These are phyloP conservation scores for Clusia tigrina DNA, from an alignment of 2,888 invertebrate species.

Conservation along the genomic window DNA sequence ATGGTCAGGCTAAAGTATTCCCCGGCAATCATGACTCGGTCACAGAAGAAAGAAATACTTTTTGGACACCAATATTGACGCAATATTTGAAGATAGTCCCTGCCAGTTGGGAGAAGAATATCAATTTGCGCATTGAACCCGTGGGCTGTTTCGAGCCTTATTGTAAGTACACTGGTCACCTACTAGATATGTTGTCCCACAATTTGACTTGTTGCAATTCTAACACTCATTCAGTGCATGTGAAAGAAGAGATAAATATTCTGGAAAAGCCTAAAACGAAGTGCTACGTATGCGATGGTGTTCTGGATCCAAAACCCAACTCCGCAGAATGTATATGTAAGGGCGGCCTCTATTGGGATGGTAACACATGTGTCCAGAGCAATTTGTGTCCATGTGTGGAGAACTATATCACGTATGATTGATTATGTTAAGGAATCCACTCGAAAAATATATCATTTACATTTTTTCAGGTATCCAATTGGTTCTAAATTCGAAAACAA, in stretches of 20 bases:
- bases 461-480: conserved; percentile 78
- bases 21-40: conserved; percentile 76
- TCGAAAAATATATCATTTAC: background rate
- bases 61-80: conserved; percentile 77
- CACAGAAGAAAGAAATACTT: conserved; percentile 71
- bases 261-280: conserved; percentile 37
- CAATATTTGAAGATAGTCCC: conserved; percentile 78
- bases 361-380: conserved; percentile 74
- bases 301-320: conserved; percentile 31
- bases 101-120: conserved; percentile 74
- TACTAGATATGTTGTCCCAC: too few species aligned
- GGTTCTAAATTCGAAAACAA: conserved; percentile 76
- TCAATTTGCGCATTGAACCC: conserved; percentile 79
- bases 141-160: conserved; percentile 81
- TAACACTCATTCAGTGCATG: conserved; percentile 40
- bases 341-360: conserved; percentile 74
- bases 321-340: conserved; percentile 67
- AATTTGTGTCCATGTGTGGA: conserved; percentile 82
- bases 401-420: conserved; percentile 70
- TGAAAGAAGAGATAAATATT: conserved; percentile 42
- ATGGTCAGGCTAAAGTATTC: conserved; percentile 69
- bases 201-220: background rate
- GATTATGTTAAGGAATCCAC: conserved; percentile 1
- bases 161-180: conserved; percentile 65
- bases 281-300: conserved; percentile 68